Percentiles rank a stretch among this genome's conserved stretches.
Conservation (phyloP, 2,797 vertebrate genomes). For the Anguilla megastoma region DNA sequence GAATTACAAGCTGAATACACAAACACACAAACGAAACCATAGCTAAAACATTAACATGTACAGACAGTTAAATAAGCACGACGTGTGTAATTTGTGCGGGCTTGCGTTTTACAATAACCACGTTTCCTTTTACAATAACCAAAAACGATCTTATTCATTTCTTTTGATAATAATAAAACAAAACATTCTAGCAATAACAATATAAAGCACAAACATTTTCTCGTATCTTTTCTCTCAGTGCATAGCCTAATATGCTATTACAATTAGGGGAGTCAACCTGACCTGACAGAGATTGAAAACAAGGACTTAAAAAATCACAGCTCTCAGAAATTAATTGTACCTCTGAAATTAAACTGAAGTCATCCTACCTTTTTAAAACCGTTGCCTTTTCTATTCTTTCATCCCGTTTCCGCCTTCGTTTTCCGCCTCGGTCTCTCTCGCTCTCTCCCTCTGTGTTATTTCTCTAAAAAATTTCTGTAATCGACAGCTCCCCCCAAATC, state of each 20-base stretch:
- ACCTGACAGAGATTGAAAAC: background rate
- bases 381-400: constrained; percentile 8
- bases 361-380: constrained; percentile 19
- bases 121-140: background rate
- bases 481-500: constrained; percentile 19
- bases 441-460: background rate
- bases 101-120: background rate
- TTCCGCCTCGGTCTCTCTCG: background rate
- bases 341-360: constrained; percentile 4
- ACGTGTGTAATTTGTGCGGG: background rate
- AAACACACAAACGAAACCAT: background rate
- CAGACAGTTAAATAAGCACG: background rate
- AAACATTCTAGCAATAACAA: background rate
- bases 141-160: background rate
- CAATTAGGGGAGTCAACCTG: constrained; percentile 9
- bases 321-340: background rate
- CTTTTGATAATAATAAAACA: background rate
- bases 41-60: background rate
- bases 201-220: background rate
- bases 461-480: constrained; percentile 12
- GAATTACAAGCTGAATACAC: background rate
- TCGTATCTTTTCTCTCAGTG: background rate
- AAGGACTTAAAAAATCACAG: background rate
- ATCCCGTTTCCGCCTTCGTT: constrained; percentile 18
- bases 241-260: background rate